Evolutionary conservation across 2,113 vertebrate species (phyloP).

Genomic region (Patagioenas fasciata): DNA sequence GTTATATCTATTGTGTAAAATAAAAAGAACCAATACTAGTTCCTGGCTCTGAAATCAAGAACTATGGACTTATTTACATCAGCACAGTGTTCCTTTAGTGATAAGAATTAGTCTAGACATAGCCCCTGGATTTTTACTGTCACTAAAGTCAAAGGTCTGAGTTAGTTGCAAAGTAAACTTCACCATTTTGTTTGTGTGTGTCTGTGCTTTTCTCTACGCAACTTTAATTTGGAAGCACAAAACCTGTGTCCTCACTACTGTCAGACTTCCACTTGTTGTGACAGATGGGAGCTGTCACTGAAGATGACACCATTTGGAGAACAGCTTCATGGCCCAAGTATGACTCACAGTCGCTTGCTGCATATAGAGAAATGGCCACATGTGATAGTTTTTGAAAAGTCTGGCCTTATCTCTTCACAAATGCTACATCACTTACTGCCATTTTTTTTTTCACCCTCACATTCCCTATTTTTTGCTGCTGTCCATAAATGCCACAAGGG

Average conservation of each 20-base stretch:
- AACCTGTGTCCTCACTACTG: background rate
- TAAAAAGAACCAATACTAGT: background rate
- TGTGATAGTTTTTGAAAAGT: rapidly evolving
- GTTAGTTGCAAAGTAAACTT: background rate
- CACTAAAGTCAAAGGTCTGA: background rate
- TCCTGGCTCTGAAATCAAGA: background rate
- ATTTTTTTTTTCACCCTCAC: background rate
- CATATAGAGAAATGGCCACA: background rate
- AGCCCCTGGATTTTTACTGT: background rate
- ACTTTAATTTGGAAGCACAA: background rate
- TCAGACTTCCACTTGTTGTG: background rate
- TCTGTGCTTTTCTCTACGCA: background rate
- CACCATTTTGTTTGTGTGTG: background rate
- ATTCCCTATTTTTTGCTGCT: background rate
- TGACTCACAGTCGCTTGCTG: background rate
- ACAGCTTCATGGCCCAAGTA: background rate
- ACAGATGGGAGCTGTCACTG: background rate
- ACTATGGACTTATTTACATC: background rate
- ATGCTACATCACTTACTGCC: background rate
- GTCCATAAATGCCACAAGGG: background rate
- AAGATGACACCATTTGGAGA: background rate
- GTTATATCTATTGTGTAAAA: background rate
- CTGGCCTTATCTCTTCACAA: background rate
- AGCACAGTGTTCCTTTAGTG: background rate
- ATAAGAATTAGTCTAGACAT: background rate